Conservation (phyloP, 2,888 invertebrate genomes). For the Mythimna vitellina region DNA sequence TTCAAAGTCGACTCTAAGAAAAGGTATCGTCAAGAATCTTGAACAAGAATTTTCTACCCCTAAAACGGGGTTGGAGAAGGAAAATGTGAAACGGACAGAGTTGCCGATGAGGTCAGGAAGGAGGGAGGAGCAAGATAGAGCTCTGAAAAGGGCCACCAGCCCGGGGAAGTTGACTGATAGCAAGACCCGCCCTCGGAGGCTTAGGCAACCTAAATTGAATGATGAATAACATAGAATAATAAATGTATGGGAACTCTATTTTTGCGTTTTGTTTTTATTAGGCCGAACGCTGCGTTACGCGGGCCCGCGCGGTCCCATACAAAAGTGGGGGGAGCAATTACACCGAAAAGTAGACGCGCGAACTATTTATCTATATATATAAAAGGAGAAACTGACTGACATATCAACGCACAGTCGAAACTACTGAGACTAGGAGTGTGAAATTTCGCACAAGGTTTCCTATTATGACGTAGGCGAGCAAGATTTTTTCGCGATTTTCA, state of each 20-base stretch:
- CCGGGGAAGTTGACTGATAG: slow-evolving; percentile 75
- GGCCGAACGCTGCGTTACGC: too few relatives aligned
- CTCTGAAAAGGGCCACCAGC: slow-evolving; percentile 76
- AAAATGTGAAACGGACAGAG: slow-evolving; percentile 30
- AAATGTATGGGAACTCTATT: slow-evolving; percentile 45
- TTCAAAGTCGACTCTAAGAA: slow-evolving; percentile 68
- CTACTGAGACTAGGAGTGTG: too few relatives aligned
- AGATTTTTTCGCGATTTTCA: too few relatives aligned
- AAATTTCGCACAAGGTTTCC: too few relatives aligned
- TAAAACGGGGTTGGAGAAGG: slow-evolving; percentile 41
- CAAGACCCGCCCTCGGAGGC: slow-evolving; percentile 63
- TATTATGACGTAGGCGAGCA: too few relatives aligned
- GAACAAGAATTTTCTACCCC: slow-evolving; percentile 81
- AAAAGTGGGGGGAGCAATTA: too few relatives aligned
- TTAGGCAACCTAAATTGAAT: slow-evolving; percentile 57
- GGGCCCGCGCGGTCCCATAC: too few relatives aligned
- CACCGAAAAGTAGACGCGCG: too few relatives aligned
- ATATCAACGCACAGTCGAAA: too few relatives aligned
- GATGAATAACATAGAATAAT: slow-evolving; percentile 24
- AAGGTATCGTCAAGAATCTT: slow-evolving; percentile 80
- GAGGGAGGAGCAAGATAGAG: slow-evolving; percentile 56
- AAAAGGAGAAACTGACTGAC: too few relatives aligned
- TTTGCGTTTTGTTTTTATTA: background rate
- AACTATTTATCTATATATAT: too few relatives aligned
- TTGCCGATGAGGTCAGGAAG: slow-evolving; percentile 36